These are phyloP conservation scores for Brachyistius frenatus DNA, from an alignment of 2,113 vertebrate genomes.

Conservation along the genomic window DNA sequence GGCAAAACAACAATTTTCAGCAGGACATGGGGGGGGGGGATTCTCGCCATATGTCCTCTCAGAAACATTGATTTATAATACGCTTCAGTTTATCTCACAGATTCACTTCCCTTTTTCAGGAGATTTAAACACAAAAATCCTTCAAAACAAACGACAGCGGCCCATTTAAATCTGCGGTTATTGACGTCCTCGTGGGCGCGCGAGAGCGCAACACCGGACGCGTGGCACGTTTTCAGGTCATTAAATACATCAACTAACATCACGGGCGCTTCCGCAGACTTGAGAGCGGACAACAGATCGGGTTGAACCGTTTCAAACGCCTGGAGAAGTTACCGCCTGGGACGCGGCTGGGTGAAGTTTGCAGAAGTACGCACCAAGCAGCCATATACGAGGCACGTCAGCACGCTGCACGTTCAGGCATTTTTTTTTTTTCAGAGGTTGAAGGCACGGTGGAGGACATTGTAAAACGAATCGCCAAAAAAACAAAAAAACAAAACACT, in stretches of 20 bases:
- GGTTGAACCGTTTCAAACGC: no score
- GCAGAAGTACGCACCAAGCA: constrained; percentile 5
- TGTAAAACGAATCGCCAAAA: no score
- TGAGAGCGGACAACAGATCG: background rate
- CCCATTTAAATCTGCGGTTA: background rate
- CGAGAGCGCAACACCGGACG: background rate
- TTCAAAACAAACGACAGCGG: background rate
- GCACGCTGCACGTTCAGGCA: constrained; percentile 11
- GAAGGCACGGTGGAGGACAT: background rate
- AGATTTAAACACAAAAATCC: background rate
- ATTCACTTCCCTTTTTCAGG: background rate
- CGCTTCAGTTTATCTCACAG: no score
- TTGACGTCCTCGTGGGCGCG: constrained; percentile 32
- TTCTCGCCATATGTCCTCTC: no score
- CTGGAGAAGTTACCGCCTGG: no score
- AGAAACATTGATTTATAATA: no score
- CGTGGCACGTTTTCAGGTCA: background rate
- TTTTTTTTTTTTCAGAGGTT: background rate
- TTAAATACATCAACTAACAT: no score
- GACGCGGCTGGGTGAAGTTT: constrained; percentile 17
- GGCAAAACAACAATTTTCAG: no score
- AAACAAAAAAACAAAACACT: background rate
- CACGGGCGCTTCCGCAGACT: background rate
- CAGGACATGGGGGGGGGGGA: no score
- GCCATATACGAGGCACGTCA: constrained; percentile 13